Evolutionary conservation across 2,888 invertebrate species (phyloP).

Genomic region (Drosophila emarginata): DNA sequence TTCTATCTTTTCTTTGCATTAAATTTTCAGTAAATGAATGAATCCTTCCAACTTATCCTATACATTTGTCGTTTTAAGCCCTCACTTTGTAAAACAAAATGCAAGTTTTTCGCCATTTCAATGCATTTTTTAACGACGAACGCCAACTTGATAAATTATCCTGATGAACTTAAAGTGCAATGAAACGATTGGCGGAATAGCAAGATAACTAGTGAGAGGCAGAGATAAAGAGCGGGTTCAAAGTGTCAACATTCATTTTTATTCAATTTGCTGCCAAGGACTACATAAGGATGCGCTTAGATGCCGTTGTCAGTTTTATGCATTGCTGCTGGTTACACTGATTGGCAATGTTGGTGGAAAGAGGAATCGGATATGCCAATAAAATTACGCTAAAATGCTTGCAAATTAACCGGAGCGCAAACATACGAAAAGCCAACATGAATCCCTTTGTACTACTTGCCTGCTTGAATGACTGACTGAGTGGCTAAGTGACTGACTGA

Average conservation of each 20-base stretch:
- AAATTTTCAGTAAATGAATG: neutral
- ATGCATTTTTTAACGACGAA: slow-evolving; percentile 29
- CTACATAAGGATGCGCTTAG: slow-evolving; percentile 25
- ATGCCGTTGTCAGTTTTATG: slow-evolving; percentile 55
- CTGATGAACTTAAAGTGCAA: slow-evolving; percentile 17
- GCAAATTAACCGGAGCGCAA: slow-evolving; percentile 54
- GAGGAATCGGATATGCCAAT: slow-evolving; percentile 42
- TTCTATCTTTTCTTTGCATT: neutral
- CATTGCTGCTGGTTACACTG: slow-evolving; percentile 41
- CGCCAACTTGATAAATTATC: slow-evolving; percentile 43
- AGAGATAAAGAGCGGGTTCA: neutral
- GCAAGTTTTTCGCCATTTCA: slow-evolving; percentile 28
- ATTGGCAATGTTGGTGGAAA: neutral
- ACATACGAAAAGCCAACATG: slow-evolving; percentile 25
- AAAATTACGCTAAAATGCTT: slow-evolving; percentile 50
- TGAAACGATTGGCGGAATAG: slow-evolving; percentile 1
- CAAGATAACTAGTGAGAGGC: neutral
- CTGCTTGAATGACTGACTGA: slow-evolving; percentile 23
- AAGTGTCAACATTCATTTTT: slow-evolving; percentile 53
- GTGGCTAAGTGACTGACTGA: slow-evolving; percentile 21
- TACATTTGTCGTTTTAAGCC: slow-evolving; percentile 18
- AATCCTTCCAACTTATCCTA: neutral
- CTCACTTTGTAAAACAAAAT: slow-evolving; percentile 29
- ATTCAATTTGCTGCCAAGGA: slow-evolving; percentile 53
- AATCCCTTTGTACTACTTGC: slow-evolving; percentile 7